These are phyloP conservation scores for Podarcis siculus DNA, from an alignment of 2,797 vertebrate species.

Conservation along the genomic window DNA sequence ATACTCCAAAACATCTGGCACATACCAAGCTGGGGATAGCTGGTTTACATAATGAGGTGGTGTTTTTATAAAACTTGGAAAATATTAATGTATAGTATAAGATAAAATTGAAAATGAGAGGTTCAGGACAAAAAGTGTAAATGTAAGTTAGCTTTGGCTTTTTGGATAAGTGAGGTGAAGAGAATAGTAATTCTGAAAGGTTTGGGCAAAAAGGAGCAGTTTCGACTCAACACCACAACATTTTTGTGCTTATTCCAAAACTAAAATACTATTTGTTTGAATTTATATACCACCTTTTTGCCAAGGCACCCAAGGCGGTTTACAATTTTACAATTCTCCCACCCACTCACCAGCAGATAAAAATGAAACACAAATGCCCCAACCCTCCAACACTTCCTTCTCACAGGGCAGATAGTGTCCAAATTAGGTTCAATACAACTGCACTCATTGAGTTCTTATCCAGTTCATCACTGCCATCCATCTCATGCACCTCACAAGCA, in stretches of 20 bases:
- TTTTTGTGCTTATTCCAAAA: not conserved
- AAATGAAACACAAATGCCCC: no score
- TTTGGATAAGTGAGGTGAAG: not conserved
- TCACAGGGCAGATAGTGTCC: no score
- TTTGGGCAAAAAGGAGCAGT: no score
- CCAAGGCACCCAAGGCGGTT: no score
- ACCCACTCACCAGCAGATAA: no score
- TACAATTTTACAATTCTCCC: no score
- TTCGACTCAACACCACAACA: not conserved
- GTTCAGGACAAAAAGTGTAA: not conserved
- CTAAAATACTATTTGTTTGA: no score
- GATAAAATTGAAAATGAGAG: not conserved
- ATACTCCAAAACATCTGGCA: not conserved
- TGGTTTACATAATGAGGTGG: not conserved
- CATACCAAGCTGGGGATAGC: not conserved
- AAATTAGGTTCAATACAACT: not conserved
- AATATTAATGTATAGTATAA: no score
- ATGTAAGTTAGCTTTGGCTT: not conserved
- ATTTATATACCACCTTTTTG: no score
- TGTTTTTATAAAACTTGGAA: not conserved
- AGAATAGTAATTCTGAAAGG: not conserved
- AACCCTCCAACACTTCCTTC: no score
- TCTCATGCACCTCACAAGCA: not conserved
- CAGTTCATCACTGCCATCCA: not conserved
- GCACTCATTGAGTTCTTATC: not conserved